These are phyloP conservation scores for Drosophila nannoptera DNA, from an alignment of 1,140 invertebrate species.

Conservation along the genomic window DNA sequence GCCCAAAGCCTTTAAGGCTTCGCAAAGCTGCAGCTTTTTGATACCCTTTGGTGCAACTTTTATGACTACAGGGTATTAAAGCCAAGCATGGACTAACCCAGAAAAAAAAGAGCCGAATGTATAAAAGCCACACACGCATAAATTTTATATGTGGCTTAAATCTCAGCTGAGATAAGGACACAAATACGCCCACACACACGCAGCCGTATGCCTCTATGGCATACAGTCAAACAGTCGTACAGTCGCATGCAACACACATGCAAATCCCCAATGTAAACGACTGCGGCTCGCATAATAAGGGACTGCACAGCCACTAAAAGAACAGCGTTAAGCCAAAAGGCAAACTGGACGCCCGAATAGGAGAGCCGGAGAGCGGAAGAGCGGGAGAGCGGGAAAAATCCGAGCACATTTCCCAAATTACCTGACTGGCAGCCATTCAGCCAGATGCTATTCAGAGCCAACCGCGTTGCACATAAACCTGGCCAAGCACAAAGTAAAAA, in stretches of 20 bases:
- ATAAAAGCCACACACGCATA: conserved; percentile 67
- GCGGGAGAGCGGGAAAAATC: conserved; percentile 8
- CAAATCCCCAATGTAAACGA: conserved; percentile 75
- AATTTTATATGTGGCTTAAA: conserved; percentile 75
- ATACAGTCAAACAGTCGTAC: conserved; percentile 12
- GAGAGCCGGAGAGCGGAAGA: background rate
- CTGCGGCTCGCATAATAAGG: conserved; percentile 63
- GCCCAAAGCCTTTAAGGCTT: background rate
- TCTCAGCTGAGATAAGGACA: conserved; percentile 61
- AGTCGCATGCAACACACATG: conserved; percentile 61
- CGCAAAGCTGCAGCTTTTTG: background rate
- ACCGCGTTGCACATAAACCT: conserved; percentile 29
- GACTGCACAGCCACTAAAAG: conserved; percentile 54
- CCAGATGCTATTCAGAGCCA: conserved; percentile 28
- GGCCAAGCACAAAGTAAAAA: conserved; percentile 6
- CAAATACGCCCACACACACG: conserved; percentile 16
- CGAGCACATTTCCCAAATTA: conserved; percentile 67
- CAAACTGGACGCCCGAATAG: conserved; percentile 50
- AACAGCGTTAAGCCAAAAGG: conserved; percentile 59
- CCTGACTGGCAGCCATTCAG: conserved; percentile 54
- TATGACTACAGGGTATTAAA: conserved; percentile 27
- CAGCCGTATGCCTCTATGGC: no score
- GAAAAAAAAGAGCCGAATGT: conserved; percentile 6
- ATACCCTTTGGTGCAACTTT: conserved; percentile 9
- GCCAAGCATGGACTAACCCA: conserved; percentile 47